Evolutionary conservation across 2,888 invertebrate genomes (phyloP).

Genomic region (Ophion ventricosus): DNA sequence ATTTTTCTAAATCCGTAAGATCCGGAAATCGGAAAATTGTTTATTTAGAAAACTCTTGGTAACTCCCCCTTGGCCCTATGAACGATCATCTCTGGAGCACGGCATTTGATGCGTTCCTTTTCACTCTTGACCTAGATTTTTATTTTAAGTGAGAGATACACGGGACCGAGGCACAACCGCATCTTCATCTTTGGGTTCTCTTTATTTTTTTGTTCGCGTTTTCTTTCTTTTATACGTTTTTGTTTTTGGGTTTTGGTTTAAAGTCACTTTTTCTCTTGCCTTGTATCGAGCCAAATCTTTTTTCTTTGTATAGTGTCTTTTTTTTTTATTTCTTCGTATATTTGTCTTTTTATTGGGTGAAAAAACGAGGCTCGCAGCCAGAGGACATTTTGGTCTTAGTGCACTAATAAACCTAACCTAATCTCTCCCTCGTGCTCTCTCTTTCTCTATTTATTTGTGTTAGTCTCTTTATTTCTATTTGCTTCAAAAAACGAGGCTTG

Average conservation of each 20-base stretch:
- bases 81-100: slow-evolving; percentile 28
- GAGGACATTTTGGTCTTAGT: too few species aligned
- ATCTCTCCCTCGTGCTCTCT: too few species aligned
- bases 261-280: neutral
- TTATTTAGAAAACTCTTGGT: neutral
- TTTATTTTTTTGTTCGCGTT: slow-evolving; percentile 9
- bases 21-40: neutral
- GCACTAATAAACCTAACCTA: too few species aligned
- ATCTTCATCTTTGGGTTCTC: slow-evolving; percentile 46
- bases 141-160: slow-evolving; percentile 61
- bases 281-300: too few species aligned
- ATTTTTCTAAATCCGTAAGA: neutral
- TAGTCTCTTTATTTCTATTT: too few species aligned
- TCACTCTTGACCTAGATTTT: slow-evolving; percentile 66
- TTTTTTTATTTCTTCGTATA: too few species aligned
- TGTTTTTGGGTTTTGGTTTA: too few species aligned
- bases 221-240: neutral
- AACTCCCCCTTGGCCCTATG: slow-evolving; percentile 28
- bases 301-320: too few species aligned
- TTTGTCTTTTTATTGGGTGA: too few species aligned
- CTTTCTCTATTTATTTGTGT: too few species aligned
- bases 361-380: too few species aligned
- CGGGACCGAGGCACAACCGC: slow-evolving; percentile 24
- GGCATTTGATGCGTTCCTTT: slow-evolving; percentile 49
- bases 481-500: too few species aligned